Percentiles rank a stretch among this genome's conserved stretches.
Conservation (phyloP, 2,113 vertebrate species). For the Silurus glanis region DNA sequence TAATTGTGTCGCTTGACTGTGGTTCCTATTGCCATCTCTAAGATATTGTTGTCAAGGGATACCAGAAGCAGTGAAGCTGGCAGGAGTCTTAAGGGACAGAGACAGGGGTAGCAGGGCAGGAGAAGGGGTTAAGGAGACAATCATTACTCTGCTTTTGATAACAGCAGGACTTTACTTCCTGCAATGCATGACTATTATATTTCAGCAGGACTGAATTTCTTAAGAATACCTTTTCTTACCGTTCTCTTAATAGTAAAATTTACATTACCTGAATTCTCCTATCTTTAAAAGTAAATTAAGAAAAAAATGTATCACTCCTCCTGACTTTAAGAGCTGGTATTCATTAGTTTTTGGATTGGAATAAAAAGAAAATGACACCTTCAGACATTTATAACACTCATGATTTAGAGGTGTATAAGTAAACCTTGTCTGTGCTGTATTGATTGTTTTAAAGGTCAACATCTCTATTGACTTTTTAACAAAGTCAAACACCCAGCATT, state of each 20-base stretch:
- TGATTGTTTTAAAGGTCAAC: constrained; percentile 11
- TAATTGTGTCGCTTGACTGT: constrained; percentile 73
- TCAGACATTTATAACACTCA: neutral
- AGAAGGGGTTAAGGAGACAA: constrained; percentile 40
- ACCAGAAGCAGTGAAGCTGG: constrained; percentile 57
- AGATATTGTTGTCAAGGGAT: constrained; percentile 70
- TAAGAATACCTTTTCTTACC: neutral
- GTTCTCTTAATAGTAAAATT: neutral
- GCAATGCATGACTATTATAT: constrained; percentile 8
- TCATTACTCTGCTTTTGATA: constrained; percentile 36
- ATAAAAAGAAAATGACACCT: neutral
- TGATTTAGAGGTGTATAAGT: neutral
- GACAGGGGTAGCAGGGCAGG: constrained; percentile 39
- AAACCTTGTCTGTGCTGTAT: constrained; percentile 9
- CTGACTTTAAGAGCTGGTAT: neutral
- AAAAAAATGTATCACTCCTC: neutral
- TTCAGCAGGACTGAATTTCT: constrained; percentile 33
- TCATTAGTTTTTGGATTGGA: neutral
- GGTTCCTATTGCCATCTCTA: constrained; percentile 61
- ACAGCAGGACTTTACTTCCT: constrained; percentile 20
- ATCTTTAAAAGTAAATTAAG: neutral
- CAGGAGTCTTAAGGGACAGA: constrained; percentile 55
- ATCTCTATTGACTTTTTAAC: constrained; percentile 1
- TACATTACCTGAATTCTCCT: neutral
- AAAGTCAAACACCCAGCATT: neutral